Base-by-base conservation (phyloP, 2,113 vertebrate species). In the Glareola pratincola region DNA sequence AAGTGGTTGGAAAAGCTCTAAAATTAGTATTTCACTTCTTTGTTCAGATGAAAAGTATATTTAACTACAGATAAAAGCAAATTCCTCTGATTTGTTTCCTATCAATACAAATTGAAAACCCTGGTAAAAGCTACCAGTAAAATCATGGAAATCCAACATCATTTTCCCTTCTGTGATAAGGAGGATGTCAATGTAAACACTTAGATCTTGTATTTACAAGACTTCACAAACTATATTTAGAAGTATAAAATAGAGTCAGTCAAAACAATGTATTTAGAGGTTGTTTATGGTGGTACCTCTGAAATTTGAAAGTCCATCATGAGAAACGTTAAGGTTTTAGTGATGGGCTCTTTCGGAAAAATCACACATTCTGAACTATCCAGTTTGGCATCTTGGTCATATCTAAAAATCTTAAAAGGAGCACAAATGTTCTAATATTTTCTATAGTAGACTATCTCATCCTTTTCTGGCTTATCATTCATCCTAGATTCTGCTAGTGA, bases 61-160 rank as follows among this genome's bases (percentile, higher is more conserved):
- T 83, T 69, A 36, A 63, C 57, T 75, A 34, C 53, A 3, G 8
- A 2, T 73, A 57, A 80, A 86, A 39, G 2, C 2, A 60, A 14
- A 47, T 57, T 68, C 64, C 3, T 79, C 81, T 47, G 1, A 39
- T 72, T 71, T 10, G 2, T 34, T 81, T 8, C 14, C 79, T 51
- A 45, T 3, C 0, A 0, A 30, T 2, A 60, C 8, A 72, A 68
- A 47, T 27, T 14, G 6, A 69, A 84, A 91, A 2, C 2, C 4
- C 3, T 45, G 4, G 69, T 43, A 76, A 83, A 80, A 90, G 10
- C 4, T 5, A 22, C 10, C 14, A 45, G 6, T 48, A 47, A 78
- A 71, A 39, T 71, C 5, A 64, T 51, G 18, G n/a, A 92, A 90
- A 64, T 1, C 2, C 21, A 36, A 30, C 9, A 48, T 4, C 4